Percentiles rank a stretch among this genome's conserved stretches.
phyloP scores from a whole-genome alignment of 2,113 vertebrate genomes.

The Macrotis lagotis region DNA sequence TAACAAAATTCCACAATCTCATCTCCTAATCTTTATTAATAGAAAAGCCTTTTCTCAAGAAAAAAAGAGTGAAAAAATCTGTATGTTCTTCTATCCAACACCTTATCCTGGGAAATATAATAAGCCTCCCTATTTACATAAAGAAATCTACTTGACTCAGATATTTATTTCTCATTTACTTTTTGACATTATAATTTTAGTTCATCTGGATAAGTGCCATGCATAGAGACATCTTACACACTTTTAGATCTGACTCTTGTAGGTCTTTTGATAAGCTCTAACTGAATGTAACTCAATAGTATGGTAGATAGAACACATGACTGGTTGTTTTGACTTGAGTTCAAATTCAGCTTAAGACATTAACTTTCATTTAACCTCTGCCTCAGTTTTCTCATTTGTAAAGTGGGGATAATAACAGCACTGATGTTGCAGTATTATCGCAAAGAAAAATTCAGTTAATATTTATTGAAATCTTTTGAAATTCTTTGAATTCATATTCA shows the following conservation, averaged over 20 bases:
- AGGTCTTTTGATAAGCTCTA: background rate
- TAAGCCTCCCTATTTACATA: background rate
- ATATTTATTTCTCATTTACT: background rate
- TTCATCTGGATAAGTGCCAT: background rate
- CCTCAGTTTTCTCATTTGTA: background rate
- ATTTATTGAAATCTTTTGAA: background rate
- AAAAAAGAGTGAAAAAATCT: background rate
- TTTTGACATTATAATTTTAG: background rate
- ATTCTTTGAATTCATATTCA: background rate
- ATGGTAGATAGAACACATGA: background rate
- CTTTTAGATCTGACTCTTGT: background rate
- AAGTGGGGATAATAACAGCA: background rate
- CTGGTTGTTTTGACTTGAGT: background rate
- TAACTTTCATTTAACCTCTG: background rate
- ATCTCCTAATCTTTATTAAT: background rate
- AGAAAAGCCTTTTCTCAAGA: background rate
- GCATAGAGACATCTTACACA: background rate
- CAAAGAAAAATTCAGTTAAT: background rate
- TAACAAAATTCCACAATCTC: background rate
- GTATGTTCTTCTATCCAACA: background rate
- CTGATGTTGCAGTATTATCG: background rate
- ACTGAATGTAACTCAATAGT: background rate
- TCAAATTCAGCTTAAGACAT: background rate
- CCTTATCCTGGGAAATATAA: background rate
- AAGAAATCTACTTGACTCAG: background rate